These are phyloP conservation scores for Ophion slaviceki DNA, from an alignment of 2,888 invertebrate species.

Conservation along the genomic window DNA sequence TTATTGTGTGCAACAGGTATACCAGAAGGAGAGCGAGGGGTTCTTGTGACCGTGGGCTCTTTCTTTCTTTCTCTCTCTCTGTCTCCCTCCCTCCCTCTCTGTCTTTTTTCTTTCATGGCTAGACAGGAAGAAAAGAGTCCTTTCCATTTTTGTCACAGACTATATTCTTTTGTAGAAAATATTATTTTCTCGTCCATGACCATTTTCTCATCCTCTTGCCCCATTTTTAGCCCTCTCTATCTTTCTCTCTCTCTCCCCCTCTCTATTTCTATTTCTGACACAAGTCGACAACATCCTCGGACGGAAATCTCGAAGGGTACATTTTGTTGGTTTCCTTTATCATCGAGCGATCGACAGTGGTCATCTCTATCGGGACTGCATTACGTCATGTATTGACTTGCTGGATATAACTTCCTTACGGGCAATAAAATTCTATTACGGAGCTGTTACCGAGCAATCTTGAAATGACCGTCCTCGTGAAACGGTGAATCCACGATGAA, in stretches of 20 bases:
- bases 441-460: background rate
- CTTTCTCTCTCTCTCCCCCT: background rate
- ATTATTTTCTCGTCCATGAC: constrained; percentile 30
- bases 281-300: background rate
- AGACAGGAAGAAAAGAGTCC: constrained; percentile 6
- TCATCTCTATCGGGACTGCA: background rate
- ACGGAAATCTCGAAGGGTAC: background rate
- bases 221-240: background rate
- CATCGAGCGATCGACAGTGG: background rate
- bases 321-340: background rate
- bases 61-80: constrained; percentile 1
- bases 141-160: constrained; percentile 36
- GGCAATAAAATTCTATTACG: background rate
- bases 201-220: constrained; percentile 6
- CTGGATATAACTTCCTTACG: background rate
- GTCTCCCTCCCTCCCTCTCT: background rate
- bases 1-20: constrained; percentile 61
- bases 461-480: background rate
- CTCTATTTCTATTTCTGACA: background rate
- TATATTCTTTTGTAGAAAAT: constrained; percentile 21
- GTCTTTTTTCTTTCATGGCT: constrained; percentile 14
- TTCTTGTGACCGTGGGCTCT: constrained; percentile 1
- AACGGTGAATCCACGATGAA: background rate
- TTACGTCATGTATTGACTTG: background rate
- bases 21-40: constrained; percentile 2